These are phyloP conservation scores for Drosophila pseudotalamancana DNA, from an alignment of 2,888 invertebrate species.

Conservation along the genomic window DNA sequence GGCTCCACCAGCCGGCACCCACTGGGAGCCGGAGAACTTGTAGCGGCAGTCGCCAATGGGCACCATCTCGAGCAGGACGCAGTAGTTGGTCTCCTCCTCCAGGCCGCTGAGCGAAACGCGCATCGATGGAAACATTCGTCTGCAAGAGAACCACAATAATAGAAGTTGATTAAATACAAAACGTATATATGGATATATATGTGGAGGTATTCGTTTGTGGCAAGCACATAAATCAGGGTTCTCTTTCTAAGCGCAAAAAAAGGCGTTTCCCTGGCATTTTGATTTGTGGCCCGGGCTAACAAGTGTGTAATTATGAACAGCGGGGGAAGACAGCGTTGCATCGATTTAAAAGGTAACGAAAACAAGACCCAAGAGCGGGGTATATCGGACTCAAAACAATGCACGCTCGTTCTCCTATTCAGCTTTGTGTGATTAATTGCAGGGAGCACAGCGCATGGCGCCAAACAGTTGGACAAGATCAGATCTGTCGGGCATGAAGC, in stretches of 20 bases:
- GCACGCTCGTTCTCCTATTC: conserved; percentile 14
- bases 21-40: conserved; percentile 93
- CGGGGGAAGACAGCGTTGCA: conserved; percentile 43
- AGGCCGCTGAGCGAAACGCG: conserved; percentile 91
- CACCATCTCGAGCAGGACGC: conserved; percentile 91
- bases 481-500: conserved; percentile 44
- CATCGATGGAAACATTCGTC: conserved; percentile 97
- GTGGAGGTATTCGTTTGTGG: background rate
- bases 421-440: conserved; percentile 65
- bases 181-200: background rate
- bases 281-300: conserved; percentile 81
- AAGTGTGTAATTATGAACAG: conserved; percentile 80
- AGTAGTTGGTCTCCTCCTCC: conserved; percentile 92
- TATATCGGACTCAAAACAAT: conserved; percentile 25
- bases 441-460: conserved; percentile 55
- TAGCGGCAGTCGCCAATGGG: conserved; percentile 91
- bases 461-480: conserved; percentile 73
- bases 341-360: conserved; percentile 74
- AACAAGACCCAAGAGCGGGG: conserved; percentile 45
- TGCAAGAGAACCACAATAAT: conserved; percentile 81
- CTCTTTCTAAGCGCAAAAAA: conserved; percentile 43
- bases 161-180: conserved; percentile 58
- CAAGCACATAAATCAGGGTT: conserved; percentile 67
- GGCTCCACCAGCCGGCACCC: conserved; percentile 94
- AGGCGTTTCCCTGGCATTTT: conserved; percentile 72